phyloP scores from a whole-genome alignment of 1,140 invertebrate genomes.

The Apis dorsata region DNA sequence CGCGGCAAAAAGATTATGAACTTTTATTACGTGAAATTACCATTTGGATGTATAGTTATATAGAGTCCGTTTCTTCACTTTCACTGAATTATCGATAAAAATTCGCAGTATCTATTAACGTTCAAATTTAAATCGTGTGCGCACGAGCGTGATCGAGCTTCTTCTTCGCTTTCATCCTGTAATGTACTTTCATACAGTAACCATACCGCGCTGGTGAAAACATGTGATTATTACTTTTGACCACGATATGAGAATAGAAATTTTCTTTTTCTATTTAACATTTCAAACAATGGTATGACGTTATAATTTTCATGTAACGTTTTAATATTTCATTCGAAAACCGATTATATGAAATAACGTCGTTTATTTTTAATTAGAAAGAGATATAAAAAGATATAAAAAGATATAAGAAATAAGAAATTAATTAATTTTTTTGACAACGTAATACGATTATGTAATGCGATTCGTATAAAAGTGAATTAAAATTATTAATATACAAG shows the following conservation, averaged over 20 bases:
- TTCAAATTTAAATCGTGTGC: neutral
- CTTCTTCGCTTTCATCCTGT: conserved; percentile 5
- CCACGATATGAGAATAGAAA: neutral
- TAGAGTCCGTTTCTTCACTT: neutral
- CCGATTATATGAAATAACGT: no score
- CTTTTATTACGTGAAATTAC: neutral
- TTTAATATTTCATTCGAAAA: no score
- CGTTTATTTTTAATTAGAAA: no score
- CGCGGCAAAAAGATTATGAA: neutral
- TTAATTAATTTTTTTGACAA: no score
- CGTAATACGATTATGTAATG: no score
- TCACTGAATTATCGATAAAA: conserved; percentile 19
- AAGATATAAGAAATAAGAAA: no score
- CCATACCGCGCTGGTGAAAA: neutral
- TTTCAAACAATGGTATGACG: neutral
- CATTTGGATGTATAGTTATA: neutral
- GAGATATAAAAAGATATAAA: no score
- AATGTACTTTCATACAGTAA: neutral
- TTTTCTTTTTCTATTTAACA: neutral
- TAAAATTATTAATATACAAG: no score
- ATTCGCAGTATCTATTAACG: neutral
- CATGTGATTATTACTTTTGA: neutral
- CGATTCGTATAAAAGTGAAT: no score
- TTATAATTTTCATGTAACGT: neutral
- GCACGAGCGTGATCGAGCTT: neutral